Base-by-base conservation (phyloP, 2,888 invertebrate species). In the Deilephila elpenor region DNA sequence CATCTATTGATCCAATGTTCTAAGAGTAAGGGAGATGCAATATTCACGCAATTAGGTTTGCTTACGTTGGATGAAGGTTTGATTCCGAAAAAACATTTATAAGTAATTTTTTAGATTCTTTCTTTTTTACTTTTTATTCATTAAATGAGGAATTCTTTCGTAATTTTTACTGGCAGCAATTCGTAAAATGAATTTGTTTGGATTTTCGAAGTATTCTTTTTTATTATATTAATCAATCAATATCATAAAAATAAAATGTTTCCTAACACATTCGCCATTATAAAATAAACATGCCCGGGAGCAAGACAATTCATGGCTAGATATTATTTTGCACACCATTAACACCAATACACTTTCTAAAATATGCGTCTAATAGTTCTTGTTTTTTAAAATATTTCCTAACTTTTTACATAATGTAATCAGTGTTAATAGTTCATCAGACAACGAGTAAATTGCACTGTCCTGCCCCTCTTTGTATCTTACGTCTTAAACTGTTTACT, bases 281-380 rank as follows among this genome's bases (percentile, higher is more conserved):
- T 51, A 67, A 67, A 67, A 51, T 67, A 67, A 67, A 51, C 17
- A 67, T 67, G 67, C 51, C 67, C 67, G 51, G 51, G 51, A 67
- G 67, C 67, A 1, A 51, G 51, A 25, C 34, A 61, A 59, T 59
- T 67, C n/a, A 44, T 70, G 44, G 71, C 71, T 71, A 44, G 14
- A 62, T 71, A 59, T 72, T 25, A 64, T 67, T 64, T 67, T 11
- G 64, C 44, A 74, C 74, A 73, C 73, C 75, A 72, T 74, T 77
- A 80, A 80, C 84, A 84, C 79, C 82, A 86, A 81, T 85, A 81
- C 79, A 83, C 81, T 84, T 84, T 86, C 82, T 82, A 78, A 78
- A 78, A 80, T 80, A 82, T 86, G 82, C 79, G 81, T 86, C 44
- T 44, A 14, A 44, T 44, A 44, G 44, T 3, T 44, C 44, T 56